phyloP scores from a whole-genome alignment of 2,797 vertebrate species.

The Myotis planiceps region DNA sequence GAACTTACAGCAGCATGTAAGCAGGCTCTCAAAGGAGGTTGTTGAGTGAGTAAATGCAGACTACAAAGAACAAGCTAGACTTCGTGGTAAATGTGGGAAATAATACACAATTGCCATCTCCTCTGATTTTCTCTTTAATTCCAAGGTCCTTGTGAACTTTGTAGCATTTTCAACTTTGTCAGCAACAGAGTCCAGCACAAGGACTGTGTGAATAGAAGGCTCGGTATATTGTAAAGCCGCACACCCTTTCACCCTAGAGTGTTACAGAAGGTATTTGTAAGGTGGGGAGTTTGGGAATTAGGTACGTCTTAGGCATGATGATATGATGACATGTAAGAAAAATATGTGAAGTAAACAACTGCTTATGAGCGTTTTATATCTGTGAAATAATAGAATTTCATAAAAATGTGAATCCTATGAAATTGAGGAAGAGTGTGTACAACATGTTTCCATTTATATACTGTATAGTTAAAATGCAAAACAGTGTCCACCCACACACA shows the following conservation, averaged over 20 bases:
- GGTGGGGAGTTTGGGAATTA: neutral
- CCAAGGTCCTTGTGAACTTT: neutral
- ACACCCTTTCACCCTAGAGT: neutral
- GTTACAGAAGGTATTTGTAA: neutral
- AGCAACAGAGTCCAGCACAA: neutral
- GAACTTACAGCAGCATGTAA: neutral
- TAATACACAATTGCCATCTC: neutral
- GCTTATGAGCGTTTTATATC: neutral
- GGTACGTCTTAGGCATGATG: neutral
- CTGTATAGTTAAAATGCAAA: neutral
- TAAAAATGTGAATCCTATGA: neutral
- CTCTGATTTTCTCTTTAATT: neutral
- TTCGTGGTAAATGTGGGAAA: neutral
- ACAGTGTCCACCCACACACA: neutral
- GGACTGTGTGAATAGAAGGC: neutral
- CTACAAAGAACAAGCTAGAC: neutral
- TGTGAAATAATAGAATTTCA: neutral
- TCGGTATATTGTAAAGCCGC: neutral
- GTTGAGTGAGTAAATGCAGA: neutral
- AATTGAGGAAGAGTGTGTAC: neutral
- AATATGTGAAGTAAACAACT: neutral
- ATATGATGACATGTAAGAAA: neutral
- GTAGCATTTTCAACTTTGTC: neutral
- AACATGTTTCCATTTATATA: neutral
- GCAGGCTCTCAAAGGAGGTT: neutral